Evolutionary conservation across 2,113 vertebrate species (phyloP).

Genomic region (Albula glossodonta): DNA sequence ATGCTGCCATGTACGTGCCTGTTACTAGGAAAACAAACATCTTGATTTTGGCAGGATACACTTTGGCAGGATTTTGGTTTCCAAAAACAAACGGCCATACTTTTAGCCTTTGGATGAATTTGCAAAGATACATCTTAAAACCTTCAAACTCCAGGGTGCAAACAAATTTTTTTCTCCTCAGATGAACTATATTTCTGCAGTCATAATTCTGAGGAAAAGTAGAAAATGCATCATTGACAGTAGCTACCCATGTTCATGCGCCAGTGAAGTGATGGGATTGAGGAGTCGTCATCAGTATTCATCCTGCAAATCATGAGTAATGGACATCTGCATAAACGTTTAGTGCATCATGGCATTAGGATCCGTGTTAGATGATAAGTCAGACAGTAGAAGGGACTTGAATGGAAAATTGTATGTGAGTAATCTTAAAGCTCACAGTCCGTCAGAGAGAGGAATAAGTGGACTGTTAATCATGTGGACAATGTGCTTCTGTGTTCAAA

Average conservation of each 20-base stretch:
- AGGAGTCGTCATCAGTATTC: constrained; percentile 21
- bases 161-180: neutral
- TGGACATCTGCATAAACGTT: constrained; percentile 26
- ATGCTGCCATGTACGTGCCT: neutral
- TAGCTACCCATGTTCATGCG: neutral
- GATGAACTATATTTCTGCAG: neutral
- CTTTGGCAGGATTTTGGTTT: too few relatives aligned
- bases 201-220: neutral
- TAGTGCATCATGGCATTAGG: constrained; percentile 14
- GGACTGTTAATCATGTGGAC: constrained; percentile 11
- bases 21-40: neutral
- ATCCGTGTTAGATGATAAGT: constrained; percentile 21
- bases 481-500: neutral
- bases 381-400: neutral
- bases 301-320: constrained; percentile 23
- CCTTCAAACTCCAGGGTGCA: neutral
- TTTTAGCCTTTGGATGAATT: neutral
- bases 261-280: constrained; percentile 22
- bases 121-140: neutral
- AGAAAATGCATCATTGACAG: neutral
- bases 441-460: neutral
- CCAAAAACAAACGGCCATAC: neutral
- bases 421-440: constrained; percentile 12
- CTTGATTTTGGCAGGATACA: neutral
- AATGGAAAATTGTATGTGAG: constrained; percentile 17